A percentile compares a stretch with the other conserved stretches of the same genome.
Conservation (phyloP, 2,113 vertebrate species). For the Cariama cristata region DNA sequence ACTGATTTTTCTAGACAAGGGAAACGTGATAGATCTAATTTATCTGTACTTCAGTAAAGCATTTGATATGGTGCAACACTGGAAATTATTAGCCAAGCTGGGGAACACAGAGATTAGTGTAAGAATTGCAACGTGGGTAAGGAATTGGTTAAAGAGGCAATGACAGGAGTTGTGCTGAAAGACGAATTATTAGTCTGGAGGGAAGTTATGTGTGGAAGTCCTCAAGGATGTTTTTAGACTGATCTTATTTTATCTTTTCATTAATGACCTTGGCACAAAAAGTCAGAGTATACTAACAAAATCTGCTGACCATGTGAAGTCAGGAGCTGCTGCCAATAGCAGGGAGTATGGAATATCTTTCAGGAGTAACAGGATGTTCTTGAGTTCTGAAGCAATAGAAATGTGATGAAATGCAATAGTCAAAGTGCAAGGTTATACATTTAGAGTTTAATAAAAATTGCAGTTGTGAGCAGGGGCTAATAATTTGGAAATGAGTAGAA, state of each 20-base stretch:
- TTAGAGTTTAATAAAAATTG: conserved; percentile 32
- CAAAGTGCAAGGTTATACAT: conserved; percentile 28
- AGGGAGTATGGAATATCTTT: neutral
- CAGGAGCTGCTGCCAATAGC: neutral
- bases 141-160: conserved; percentile 10
- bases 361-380: conserved; percentile 27
- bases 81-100: neutral
- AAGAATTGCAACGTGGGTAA: neutral
- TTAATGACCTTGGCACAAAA: conserved; percentile 59
- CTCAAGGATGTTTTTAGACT: conserved; percentile 19
- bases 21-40: neutral
- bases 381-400: conserved; percentile 24
- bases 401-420: conserved; percentile 25
- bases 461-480: neutral
- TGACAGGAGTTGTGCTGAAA: neutral
- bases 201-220: neutral
- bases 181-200: neutral
- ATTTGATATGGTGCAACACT: neutral
- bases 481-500: conserved; percentile 20
- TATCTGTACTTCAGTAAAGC: neutral
- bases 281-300: conserved; percentile 38
- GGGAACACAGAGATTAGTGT: neutral
- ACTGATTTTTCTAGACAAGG: neutral
- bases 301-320: conserved; percentile 40
- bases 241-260: conserved; percentile 49